Evolutionary conservation across 2,888 invertebrate genomes (phyloP), one percentile per base, ranked within the genome.

Genomic region (Leucania comma): DNA sequence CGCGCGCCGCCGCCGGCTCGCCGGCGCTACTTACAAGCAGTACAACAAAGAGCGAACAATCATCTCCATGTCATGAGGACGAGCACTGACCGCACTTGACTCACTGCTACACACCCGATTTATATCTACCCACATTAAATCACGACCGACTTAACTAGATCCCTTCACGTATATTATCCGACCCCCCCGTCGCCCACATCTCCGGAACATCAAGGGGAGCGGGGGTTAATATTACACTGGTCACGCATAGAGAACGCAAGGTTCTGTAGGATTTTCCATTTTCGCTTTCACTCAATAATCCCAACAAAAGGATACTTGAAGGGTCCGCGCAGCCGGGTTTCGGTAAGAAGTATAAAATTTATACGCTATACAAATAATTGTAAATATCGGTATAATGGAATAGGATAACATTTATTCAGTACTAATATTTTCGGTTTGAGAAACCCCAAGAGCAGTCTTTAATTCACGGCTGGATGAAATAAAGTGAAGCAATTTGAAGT

Each of bases 241-340:
- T 67, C 59, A 57, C 38, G 63, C 64, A 66, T 63, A 72, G 20
- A 72, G 68, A 79, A 82, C 81, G 80, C 78, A 82, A 80, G 85
- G 81, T 82, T 78, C 77, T 75, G 76, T 74, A 81, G 83, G 86
- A 88, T 88, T 89, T 90, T 87, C 87, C 86, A 87, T 88, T 90
- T 89, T 87, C 86, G 86, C 83, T 86, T 92, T 90, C 88, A 88
- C 90, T 90, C 90, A 89, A 91, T 90, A 91, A 89, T 90, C 86
- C 79, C 81, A 86, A 91, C 90, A 91, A 92, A 90, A 88, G 88
- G 88, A 89, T 89, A 87, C 86, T 87, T 81, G 85, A 88, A 87
- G 82, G 86, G 85, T 87, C 78, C 73, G 68, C 82, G 81, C 85
- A 72, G 81, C 86, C 82, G 82, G 83, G 78, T 84, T 80, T 82